phyloP scores from a whole-genome alignment of 2,888 invertebrate genomes.

The Dasypogon diadema region DNA sequence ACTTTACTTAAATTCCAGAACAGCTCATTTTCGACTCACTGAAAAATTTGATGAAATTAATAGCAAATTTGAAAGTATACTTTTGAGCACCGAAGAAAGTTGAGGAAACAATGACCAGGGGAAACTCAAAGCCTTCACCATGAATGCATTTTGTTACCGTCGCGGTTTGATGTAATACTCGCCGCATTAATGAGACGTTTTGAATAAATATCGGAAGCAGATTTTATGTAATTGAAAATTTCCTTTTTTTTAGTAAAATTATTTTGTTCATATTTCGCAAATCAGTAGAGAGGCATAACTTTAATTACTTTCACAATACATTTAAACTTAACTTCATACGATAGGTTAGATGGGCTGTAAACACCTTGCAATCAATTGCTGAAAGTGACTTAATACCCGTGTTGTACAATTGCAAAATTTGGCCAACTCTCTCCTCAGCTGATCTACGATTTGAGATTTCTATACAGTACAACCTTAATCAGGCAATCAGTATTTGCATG shows the following conservation, averaged over 20 bases:
- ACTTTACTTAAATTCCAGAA: constrained; percentile 40
- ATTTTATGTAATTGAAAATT: constrained; percentile 37
- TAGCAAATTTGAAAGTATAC: constrained; percentile 48
- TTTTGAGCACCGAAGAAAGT: constrained; percentile 37
- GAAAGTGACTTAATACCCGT: too few species aligned
- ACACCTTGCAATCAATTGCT: too few species aligned
- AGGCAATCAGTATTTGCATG: too few species aligned
- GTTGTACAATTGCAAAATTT: too few species aligned
- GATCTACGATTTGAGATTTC: too few species aligned
- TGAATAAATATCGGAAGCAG: not conserved
- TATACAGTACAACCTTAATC: too few species aligned
- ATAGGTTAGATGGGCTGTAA: too few species aligned
- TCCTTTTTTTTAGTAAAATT: not conserved
- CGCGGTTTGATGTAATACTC: constrained; percentile 10
- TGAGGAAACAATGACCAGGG: constrained; percentile 31
- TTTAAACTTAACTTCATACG: too few species aligned
- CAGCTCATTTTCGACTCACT: constrained; percentile 41
- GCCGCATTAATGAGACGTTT: not conserved
- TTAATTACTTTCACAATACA: too few species aligned
- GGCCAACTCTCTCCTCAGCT: too few species aligned
- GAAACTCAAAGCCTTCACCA: constrained; percentile 11
- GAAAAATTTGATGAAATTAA: constrained; percentile 45
- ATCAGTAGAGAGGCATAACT: too few species aligned
- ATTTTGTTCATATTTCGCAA: too few species aligned
- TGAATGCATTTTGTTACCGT: not conserved